Evolutionary conservation across 2,113 vertebrate species (phyloP), one percentile per base, ranked within the genome.

Genomic region (Sciurus niger): DNA sequence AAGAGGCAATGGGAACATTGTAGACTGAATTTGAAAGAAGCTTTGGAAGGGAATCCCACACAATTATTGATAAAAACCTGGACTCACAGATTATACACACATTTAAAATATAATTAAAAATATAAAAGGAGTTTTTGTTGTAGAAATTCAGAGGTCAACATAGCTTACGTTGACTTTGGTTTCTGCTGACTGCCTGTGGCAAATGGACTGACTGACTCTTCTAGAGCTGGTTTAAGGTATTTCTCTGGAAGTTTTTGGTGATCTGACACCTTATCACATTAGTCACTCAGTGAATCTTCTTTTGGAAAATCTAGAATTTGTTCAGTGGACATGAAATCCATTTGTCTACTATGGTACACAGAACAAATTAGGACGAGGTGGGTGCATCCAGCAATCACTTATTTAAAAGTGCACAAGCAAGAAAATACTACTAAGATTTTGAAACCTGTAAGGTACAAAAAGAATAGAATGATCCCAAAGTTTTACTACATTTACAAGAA

Each of bases 51-150:
- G 34, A 83, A 79, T 30, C 3, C 9, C 4, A 17, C 14, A 2
- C 6, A 67, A 40, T 63, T 16, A 58, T 80, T 67, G 74, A 30
- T 51, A 51, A 53, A 46, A 78, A 76, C 12, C 55, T 55, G 14
- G 17, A 51, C 25, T 87, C 51, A 84, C 1, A 40, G 4, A 11
- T 40, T 25, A 14, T 53, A 46, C 3, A 12, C 2, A 46, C 20
- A 83, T 83, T 83, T 63, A 83, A 78, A 53, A 78, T 55, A 53
- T 53, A 86, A 60, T 73, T 51, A 37, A 95, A 18, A 77, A 70
- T 46, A 32, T 24, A 60, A 60, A 80, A 86, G 20, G 22, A 55
- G 18, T 53, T 83, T 94, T 58, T 11, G 79, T 80, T 53, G 24
- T 84, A n/a, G 72, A 89, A 92, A 77, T 67, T 60, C 65, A 87